Evolutionary conservation across 2,888 invertebrate species (phyloP).

Genomic region (Ichneumon xanthorius): DNA sequence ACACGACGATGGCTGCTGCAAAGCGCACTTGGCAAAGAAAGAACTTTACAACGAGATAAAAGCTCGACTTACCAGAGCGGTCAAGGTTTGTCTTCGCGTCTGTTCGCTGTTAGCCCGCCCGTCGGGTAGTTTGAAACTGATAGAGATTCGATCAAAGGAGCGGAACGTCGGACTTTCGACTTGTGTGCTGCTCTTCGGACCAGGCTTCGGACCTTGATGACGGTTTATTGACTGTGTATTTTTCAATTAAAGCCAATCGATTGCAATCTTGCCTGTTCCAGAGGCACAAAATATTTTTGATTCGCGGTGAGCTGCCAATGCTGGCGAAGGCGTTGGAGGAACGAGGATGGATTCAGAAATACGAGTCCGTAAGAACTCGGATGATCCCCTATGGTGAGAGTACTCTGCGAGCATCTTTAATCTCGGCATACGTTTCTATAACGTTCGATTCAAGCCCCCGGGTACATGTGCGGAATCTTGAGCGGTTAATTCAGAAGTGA

Average conservation of each 20-base stretch:
- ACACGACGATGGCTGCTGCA: slow-evolving; percentile 69
- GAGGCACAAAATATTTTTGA: slow-evolving; percentile 80
- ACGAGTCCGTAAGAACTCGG: slow-evolving; percentile 80
- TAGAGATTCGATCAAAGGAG: too few relatives aligned
- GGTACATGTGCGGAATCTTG: background rate
- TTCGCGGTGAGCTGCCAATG: slow-evolving; percentile 81
- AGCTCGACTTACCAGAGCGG: slow-evolving; percentile 75
- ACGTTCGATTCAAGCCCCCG: background rate
- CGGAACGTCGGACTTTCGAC: too few relatives aligned
- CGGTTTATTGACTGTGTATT: background rate
- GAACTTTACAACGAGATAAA: slow-evolving; percentile 75
- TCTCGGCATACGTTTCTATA: background rate
- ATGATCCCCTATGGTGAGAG: slow-evolving; percentile 79
- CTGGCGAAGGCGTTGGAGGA: slow-evolving; percentile 78
- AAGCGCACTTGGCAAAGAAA: slow-evolving; percentile 69
- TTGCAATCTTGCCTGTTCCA: slow-evolving; percentile 59
- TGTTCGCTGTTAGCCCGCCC: background rate
- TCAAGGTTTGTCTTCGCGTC: slow-evolving; percentile 71
- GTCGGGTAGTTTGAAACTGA: too few relatives aligned
- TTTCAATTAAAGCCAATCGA: background rate
- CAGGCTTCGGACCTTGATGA: too few relatives aligned
- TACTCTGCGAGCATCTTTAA: background rate
- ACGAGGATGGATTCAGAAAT: slow-evolving; percentile 82
- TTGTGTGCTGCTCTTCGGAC: too few relatives aligned
- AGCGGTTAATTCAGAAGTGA: background rate